Conservation (phyloP, 2,113 vertebrate species). For the Gymnocephalus cernua region DNA sequence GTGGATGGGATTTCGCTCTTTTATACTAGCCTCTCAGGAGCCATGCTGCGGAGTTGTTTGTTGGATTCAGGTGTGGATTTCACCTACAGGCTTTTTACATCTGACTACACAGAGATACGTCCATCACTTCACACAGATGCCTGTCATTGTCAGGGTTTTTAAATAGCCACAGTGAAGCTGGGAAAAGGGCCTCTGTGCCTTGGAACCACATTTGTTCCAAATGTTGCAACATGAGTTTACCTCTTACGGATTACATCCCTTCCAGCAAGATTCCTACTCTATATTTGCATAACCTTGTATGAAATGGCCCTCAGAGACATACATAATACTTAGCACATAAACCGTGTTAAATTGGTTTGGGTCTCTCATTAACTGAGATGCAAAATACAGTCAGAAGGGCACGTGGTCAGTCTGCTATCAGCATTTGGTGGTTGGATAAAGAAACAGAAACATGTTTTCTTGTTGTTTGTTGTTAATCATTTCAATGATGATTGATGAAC, state of each 20-base stretch:
- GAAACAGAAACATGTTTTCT: background rate
- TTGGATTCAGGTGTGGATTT: slow-evolving; percentile 67
- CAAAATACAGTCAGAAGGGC: slow-evolving; percentile 34
- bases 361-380: slow-evolving; percentile 58
- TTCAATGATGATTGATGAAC: slow-evolving; percentile 25
- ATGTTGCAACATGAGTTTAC: slow-evolving; percentile 54
- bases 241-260: slow-evolving; percentile 51
- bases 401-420: slow-evolving; percentile 34
- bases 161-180: slow-evolving; percentile 45
- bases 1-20: slow-evolving; percentile 71
- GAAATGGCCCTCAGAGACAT: slow-evolving; percentile 64
- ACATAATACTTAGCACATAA: slow-evolving; percentile 61
- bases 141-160: slow-evolving; percentile 65
- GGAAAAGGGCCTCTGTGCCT: slow-evolving; percentile 56
- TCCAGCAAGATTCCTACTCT: slow-evolving; percentile 46
- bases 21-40: slow-evolving; percentile 77
- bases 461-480: background rate
- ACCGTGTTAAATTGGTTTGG: slow-evolving; percentile 65
- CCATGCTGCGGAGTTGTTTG: slow-evolving; percentile 52
- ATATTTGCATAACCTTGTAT: slow-evolving; percentile 74
- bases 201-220: slow-evolving; percentile 36
- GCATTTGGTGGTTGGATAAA: background rate
- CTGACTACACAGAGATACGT: slow-evolving; percentile 58
- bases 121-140: slow-evolving; percentile 64
- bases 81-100: slow-evolving; percentile 62